These are phyloP conservation scores for Anableps anableps DNA, from an alignment of 2,797 vertebrate genomes.

Conservation along the genomic window DNA sequence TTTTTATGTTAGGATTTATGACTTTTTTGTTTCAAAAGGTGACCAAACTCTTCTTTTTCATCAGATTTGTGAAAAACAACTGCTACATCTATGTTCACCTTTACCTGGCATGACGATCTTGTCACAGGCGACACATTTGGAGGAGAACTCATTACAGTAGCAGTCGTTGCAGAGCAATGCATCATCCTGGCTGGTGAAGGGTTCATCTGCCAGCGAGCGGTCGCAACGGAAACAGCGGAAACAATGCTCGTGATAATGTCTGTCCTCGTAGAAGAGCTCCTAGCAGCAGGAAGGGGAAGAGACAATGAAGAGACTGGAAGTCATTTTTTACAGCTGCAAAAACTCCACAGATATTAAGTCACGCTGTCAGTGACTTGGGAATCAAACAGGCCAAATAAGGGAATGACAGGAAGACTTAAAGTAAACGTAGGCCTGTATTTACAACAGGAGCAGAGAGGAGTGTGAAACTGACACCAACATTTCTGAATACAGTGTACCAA, in stretches of 20 bases:
- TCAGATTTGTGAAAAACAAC: neutral
- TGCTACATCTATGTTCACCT: slow-evolving; percentile 1
- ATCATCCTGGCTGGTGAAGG: slow-evolving; percentile 95
- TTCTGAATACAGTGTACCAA: slow-evolving; percentile 39
- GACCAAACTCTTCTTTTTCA: neutral
- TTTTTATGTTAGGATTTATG: neutral
- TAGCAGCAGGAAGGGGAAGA: slow-evolving; percentile 57
- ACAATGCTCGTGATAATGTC: slow-evolving; percentile 97
- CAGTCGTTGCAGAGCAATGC: slow-evolving; percentile 96
- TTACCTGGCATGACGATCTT: slow-evolving; percentile 98
- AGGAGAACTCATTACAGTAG: slow-evolving; percentile 98
- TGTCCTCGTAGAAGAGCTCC: slow-evolving; percentile 98
- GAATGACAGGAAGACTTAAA: slow-evolving; percentile 14
- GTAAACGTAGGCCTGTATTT: slow-evolving; percentile 21
- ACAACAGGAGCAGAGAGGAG: slow-evolving; percentile 14
- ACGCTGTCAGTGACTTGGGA: neutral
- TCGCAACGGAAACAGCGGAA: slow-evolving; percentile 98
- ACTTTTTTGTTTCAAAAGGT: neutral
- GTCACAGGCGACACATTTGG: slow-evolving; percentile 94
- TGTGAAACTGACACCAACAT: slow-evolving; percentile 46
- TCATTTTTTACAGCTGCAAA: slow-evolving; percentile 29
- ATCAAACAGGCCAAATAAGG: neutral
- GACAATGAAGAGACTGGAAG: neutral
- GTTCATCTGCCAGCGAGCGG: slow-evolving; percentile 93
- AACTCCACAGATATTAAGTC: slow-evolving; percentile 1